Percentiles rank a stretch among this genome's conserved stretches.
Evolutionary conservation across 2,113 vertebrate genomes (phyloP).

Genomic region (Lucifuga dentata): DNA sequence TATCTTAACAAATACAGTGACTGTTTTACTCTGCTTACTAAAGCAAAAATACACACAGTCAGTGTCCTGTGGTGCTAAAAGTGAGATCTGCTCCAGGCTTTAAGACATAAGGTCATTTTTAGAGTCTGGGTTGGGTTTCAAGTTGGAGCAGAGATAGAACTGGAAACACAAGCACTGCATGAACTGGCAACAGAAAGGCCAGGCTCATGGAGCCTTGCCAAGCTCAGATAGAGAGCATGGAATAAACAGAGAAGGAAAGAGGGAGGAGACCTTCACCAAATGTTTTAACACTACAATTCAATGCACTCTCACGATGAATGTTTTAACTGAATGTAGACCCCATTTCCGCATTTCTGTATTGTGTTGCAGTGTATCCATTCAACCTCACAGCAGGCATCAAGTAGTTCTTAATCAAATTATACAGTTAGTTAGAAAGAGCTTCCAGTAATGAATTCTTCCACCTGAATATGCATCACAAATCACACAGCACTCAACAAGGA

Average conservation of each 20-base stretch:
- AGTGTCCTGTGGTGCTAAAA: conserved; percentile 13
- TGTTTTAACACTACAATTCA: conserved; percentile 62
- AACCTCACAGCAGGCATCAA: conserved; percentile 75
- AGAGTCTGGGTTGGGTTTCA: conserved; percentile 74
- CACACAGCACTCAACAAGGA: conserved; percentile 53
- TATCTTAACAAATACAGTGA: background rate
- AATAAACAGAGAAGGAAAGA: conserved; percentile 53
- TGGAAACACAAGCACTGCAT: conserved; percentile 67
- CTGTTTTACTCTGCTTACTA: conserved; percentile 13
- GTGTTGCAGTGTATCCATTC: conserved; percentile 78
- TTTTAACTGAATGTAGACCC: conserved; percentile 81
- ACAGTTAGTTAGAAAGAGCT: conserved; percentile 75
- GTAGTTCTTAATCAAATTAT: conserved; percentile 84
- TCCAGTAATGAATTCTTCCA: conserved; percentile 78
- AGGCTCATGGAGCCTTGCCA: conserved; percentile 55
- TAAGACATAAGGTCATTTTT: conserved; percentile 71
- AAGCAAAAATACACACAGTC: conserved; percentile 21
- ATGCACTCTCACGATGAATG: conserved; percentile 67
- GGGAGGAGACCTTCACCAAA: conserved; percentile 55
- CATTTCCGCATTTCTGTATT: conserved; percentile 73
- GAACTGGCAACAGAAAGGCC: conserved; percentile 75
- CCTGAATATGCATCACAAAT: conserved; percentile 72
- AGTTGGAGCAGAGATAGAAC: conserved; percentile 71
- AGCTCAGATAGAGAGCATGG: conserved; percentile 37
- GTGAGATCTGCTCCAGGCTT: conserved; percentile 32